These are phyloP conservation scores for Leptopilina boulardi DNA, from an alignment of 1,140 invertebrate species.

Conservation along the genomic window DNA sequence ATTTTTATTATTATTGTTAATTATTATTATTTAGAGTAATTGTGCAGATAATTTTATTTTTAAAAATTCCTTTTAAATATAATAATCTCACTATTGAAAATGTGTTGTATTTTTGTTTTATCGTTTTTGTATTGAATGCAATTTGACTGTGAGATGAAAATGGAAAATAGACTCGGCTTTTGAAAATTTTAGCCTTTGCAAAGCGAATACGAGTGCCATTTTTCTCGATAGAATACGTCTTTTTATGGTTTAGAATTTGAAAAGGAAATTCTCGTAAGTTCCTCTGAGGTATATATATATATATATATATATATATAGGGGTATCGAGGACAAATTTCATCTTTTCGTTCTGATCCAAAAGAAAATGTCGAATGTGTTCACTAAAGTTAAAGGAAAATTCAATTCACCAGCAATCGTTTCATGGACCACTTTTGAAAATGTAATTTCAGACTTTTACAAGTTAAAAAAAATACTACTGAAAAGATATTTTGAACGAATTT, in stretches of 20 bases:
- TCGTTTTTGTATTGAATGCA: slow-evolving; percentile 1
- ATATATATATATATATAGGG: background rate
- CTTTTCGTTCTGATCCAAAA: background rate
- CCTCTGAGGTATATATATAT: background rate
- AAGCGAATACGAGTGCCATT: background rate
- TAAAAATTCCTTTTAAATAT: too few relatives aligned
- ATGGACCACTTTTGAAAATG: background rate
- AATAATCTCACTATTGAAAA: too few relatives aligned
- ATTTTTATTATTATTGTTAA: too few relatives aligned
- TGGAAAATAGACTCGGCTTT: background rate
- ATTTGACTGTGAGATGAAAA: background rate
- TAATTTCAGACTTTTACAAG: background rate
- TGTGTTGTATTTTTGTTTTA: too few relatives aligned
- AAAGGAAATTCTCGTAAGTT: background rate
- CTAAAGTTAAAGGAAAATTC: slow-evolving; percentile 1
- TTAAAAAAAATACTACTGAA: background rate
- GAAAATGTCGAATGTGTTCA: background rate
- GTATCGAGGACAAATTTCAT: background rate
- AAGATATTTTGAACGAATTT: background rate
- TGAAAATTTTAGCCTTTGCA: background rate
- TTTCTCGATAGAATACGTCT: background rate
- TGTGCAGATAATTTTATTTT: too few relatives aligned
- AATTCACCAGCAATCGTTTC: background rate
- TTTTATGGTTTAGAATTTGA: background rate
- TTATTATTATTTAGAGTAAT: too few relatives aligned